Evolutionary conservation across 2,888 invertebrate genomes (phyloP), one percentile per base, ranked within the genome.

Genomic region (Mimumesa dahlbomi): DNA sequence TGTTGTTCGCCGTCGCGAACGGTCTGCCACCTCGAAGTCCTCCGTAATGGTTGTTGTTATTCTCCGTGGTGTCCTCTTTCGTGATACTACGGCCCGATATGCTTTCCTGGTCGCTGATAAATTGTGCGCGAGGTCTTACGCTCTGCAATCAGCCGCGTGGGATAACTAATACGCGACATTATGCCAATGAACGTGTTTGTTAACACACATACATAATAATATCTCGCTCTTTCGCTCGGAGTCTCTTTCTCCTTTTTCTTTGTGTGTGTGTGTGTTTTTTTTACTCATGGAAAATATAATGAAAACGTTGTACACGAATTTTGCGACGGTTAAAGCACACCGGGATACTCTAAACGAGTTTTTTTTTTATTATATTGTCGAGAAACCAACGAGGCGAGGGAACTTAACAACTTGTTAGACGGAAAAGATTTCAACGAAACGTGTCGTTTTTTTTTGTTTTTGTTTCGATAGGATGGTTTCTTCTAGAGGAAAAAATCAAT

Each of bases 1-100:
- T 93, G 89, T 93, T 93, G 61, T 92, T 91, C 65, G 93, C 92
- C 87, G 92, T 91, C 81, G 93, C 91, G 48, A 92, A 87, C 45
- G 89, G 85, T 65, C 89, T 85, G 65, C 89, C 86, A 19, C 89
- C 89, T 2, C 91, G 90, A 71, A 91, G 89, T 36, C 90, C 91
- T 42, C 88, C 86, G 76, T 90, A 91, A 42, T 90, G 89, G 82
- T 87, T 86, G 78, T 85, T 87, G 79, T 84, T 86, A 78, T 84
- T 84, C 73, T 84, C 85, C 54, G 61, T 56, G 45, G 66, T 57
- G 63, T 76, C 82, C 61, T 71, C 79, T 56, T 79, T 77, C 74
- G 75, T 54, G 38, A 77, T 66, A 14, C 45, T 46, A 25, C 77
- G 78, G 22, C 73, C 65, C 31, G 81, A 53, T 19, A 79, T 56